Percentiles rank a stretch among this genome's conserved stretches.
Evolutionary conservation across 2,113 vertebrate species (phyloP).

Genomic region (Mesembrinibis cayennensis): DNA sequence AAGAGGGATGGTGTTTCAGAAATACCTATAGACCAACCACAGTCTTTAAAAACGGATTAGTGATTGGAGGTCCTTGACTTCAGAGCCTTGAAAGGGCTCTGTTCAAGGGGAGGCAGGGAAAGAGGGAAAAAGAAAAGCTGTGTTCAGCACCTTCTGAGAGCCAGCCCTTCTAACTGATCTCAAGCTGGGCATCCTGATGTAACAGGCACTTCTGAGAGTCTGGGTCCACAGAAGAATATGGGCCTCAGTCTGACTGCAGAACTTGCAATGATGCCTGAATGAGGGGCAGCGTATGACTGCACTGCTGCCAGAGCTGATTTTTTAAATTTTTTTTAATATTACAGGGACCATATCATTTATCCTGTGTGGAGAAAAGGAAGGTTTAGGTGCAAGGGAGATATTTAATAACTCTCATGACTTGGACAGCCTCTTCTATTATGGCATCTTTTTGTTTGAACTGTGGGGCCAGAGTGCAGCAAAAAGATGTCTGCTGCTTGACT

Average conservation of each 20-base stretch:
- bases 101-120: not conserved
- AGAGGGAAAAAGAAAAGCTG: not conserved
- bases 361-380: not conserved
- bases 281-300: rapidly evolving
- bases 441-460: constrained; percentile 6
- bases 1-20: not conserved
- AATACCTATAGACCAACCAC: not conserved
- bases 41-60: not conserved
- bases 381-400: not conserved
- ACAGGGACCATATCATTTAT: not conserved
- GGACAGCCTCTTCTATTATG: not conserved
- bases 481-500: not conserved
- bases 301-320: not conserved
- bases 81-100: not conserved
- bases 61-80: not conserved
- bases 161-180: not conserved
- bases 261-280: not conserved
- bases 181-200: not conserved
- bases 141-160: not conserved
- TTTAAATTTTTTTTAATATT: not conserved
- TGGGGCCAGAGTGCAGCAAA: not conserved
- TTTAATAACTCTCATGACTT: not conserved
- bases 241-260: not conserved
- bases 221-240: not conserved
- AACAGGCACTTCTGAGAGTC: not conserved